phyloP scores from a whole-genome alignment of 2,797 vertebrate genomes.

The Mus caroli region DNA sequence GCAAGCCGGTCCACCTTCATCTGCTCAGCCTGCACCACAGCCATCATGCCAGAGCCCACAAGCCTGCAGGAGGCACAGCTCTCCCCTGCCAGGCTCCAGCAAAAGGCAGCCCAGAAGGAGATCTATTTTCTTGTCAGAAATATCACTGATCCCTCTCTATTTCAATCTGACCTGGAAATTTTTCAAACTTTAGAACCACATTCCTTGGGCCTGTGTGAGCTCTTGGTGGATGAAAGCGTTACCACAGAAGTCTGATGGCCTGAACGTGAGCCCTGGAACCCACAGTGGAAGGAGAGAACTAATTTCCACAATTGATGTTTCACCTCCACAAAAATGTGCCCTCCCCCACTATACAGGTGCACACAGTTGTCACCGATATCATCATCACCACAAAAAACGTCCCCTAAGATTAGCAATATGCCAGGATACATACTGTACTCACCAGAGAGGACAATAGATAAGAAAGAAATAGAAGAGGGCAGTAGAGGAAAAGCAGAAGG shows the following conservation, averaged over 20 bases:
- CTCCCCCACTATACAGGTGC: not conserved
- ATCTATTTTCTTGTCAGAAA: conserved; percentile 12
- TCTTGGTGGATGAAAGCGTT: not conserved
- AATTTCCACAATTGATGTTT: not conserved
- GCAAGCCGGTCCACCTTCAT: not conserved
- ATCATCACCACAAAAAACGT: not conserved
- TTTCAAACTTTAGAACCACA: conserved; percentile 56
- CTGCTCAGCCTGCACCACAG: not conserved
- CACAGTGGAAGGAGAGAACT: not conserved
- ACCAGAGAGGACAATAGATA: not conserved
- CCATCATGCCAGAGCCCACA: not conserved
- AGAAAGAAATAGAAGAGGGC: not conserved
- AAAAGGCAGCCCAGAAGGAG: not conserved
- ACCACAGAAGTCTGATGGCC: not conserved
- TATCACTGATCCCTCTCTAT: not conserved
- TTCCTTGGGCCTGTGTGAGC: conserved; percentile 12
- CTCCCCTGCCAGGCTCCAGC: not conserved
- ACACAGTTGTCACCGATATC: not conserved
- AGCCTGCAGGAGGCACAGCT: not conserved
- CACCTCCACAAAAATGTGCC: not conserved
- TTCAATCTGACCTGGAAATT: conserved; percentile 6
- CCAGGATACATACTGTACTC: not conserved
- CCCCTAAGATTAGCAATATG: not conserved
- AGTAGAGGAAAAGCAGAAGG: not conserved
- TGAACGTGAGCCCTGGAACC: not conserved